Conservation (phyloP, 2,797 vertebrate species). For the Florisuga fusca region DNA sequence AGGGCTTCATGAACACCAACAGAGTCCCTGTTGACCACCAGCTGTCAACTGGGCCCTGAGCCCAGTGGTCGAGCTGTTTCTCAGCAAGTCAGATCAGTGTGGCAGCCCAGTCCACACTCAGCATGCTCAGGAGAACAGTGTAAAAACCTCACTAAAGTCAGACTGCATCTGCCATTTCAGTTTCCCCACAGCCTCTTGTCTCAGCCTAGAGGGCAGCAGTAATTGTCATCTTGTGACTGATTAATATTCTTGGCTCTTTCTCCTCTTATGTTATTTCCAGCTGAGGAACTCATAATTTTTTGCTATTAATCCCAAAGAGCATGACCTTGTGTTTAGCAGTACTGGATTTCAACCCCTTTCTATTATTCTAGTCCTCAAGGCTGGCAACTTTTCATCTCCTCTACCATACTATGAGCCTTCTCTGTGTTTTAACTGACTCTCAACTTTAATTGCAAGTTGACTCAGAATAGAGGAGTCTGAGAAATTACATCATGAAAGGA, state of each 20-base stretch:
- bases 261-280: conserved; percentile 42
- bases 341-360: conserved; percentile 22
- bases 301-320: conserved; percentile 52
- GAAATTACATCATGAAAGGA: conserved; percentile 60
- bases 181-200: background rate
- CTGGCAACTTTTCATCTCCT: conserved; percentile 38
- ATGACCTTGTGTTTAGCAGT: conserved; percentile 31
- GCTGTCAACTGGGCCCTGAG: background rate
- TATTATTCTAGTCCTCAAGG: conserved; percentile 35
- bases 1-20: background rate
- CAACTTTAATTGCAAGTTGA: conserved; percentile 57
- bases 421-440: conserved; percentile 45
- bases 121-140: background rate
- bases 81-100: background rate
- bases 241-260: conserved; percentile 54
- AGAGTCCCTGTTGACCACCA: background rate
- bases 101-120: background rate
- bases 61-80: background rate
- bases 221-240: conserved; percentile 55
- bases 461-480: conserved; percentile 25
- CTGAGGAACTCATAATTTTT: conserved; percentile 46
- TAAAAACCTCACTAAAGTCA: background rate
- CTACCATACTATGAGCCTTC: conserved; percentile 18
- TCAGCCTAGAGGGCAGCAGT: conserved; percentile 41
- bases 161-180: background rate